Percentiles rank a stretch among this genome's conserved stretches.
Evolutionary conservation across 1,140 invertebrate species (phyloP).

Genomic region (Scylla paramamosain): DNA sequence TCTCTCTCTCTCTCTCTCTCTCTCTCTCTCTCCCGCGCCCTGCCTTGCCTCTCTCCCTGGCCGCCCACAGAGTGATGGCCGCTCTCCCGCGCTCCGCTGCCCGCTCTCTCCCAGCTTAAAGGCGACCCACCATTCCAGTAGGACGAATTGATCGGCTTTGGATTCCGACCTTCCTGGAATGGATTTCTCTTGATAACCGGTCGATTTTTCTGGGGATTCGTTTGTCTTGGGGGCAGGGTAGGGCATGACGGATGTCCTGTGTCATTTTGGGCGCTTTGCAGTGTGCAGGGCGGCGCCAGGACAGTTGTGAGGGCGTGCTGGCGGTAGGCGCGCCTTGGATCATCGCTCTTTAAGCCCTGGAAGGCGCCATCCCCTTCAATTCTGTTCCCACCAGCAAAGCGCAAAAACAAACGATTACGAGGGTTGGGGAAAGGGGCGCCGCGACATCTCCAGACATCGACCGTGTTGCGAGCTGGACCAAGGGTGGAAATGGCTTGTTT

Average conservation of each 20-base stretch:
- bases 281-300: not conserved
- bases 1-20: slow-evolving; percentile 58
- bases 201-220: not conserved
- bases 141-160: slow-evolving; percentile 65
- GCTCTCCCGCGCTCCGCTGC: slow-evolving; percentile 41
- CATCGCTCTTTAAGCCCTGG: slow-evolving; percentile 70
- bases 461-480: slow-evolving; percentile 37
- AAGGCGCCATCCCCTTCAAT: slow-evolving; percentile 73
- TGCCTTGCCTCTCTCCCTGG: not conserved
- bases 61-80: slow-evolving; percentile 46
- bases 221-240: not conserved
- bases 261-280: not conserved
- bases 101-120: slow-evolving; percentile 66
- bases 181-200: not conserved
- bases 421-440: slow-evolving; percentile 62
- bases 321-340: slow-evolving; percentile 12
- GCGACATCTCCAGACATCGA: slow-evolving; percentile 65
- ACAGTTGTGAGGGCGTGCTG: not conserved
- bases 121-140: slow-evolving; percentile 45
- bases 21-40: slow-evolving; percentile 53
- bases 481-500: slow-evolving; percentile 68
- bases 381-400: slow-evolving; percentile 72
- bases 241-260: not conserved
- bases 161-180: slow-evolving; percentile 51
- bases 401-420: slow-evolving; percentile 76